Conservation (phyloP, 1,140 invertebrate species). For the Littorina saxatilis region DNA sequence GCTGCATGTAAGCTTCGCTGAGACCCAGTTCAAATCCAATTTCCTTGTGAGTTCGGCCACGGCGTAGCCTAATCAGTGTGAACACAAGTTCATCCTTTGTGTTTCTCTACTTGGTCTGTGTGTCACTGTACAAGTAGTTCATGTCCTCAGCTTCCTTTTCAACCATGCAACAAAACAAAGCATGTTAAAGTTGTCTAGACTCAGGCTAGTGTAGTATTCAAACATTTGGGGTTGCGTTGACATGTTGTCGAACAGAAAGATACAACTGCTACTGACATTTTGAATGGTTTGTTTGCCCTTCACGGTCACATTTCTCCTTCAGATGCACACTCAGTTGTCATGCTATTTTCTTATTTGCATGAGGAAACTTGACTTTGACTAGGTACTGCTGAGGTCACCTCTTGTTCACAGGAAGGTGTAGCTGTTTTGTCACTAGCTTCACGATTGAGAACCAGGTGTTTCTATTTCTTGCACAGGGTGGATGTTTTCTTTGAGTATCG, state of each 20-base stretch:
- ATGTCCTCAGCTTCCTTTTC: neutral
- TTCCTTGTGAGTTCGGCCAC: neutral
- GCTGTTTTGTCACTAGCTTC: no score
- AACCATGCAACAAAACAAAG: neutral
- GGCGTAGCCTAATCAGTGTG: constrained; percentile 7
- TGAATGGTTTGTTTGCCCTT: neutral
- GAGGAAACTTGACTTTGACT: no score
- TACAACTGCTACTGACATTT: neutral
- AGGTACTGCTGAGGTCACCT: no score
- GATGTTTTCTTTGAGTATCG: no score
- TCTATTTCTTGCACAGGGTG: no score
- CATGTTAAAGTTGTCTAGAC: neutral
- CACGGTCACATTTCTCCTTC: neutral
- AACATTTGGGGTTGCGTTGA: neutral
- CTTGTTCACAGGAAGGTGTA: no score
- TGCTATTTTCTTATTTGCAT: no score
- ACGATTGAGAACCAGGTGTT: no score
- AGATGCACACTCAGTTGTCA: neutral
- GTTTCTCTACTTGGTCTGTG: no score
- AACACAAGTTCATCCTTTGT: constrained; percentile 6
- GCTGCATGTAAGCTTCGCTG: neutral
- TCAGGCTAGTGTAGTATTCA: constrained; percentile 10
- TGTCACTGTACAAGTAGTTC: neutral
- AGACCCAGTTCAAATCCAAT: neutral
- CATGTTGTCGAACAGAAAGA: neutral